phyloP scores from a whole-genome alignment of 2,797 vertebrate species.

The Hafferia zeledoni region DNA sequence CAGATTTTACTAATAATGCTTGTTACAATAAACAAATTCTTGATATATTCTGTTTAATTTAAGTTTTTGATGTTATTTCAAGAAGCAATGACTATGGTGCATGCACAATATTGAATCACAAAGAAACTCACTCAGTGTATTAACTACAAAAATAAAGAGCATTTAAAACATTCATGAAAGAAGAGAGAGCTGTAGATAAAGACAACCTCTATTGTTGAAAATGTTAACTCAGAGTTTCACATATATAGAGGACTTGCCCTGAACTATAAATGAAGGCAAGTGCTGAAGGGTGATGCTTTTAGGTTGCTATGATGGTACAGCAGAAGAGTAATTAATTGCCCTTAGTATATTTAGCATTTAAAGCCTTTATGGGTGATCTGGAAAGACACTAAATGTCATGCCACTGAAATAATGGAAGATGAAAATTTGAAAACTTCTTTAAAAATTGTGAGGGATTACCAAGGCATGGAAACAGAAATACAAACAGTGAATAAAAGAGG shows the following conservation, averaged over 20 bases:
- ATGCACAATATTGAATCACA: neutral
- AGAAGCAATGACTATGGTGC: fast-evolving
- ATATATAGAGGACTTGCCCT: neutral
- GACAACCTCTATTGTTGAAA: neutral
- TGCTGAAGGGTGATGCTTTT: neutral
- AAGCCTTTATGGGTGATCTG: neutral
- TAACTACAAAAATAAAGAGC: neutral
- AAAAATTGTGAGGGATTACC: neutral
- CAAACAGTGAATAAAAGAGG: neutral
- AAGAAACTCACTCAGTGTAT: neutral
- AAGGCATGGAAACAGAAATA: neutral
- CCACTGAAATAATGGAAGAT: neutral
- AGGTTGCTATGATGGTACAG: neutral
- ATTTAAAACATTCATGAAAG: neutral
- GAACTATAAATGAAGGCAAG: neutral
- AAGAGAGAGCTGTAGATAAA: neutral
- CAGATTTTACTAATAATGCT: neutral
- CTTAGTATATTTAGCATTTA: neutral
- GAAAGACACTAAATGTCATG: neutral
- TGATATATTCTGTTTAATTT: neutral
- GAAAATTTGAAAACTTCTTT: neutral
- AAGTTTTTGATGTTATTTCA: neutral
- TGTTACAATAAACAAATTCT: neutral
- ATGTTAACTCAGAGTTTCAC: neutral
- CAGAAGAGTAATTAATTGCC: neutral